A percentile compares a stretch with the other conserved stretches of the same genome.
phyloP scores from a whole-genome alignment of 23 tunicate genomes.

The Diplosoma virens region DNA sequence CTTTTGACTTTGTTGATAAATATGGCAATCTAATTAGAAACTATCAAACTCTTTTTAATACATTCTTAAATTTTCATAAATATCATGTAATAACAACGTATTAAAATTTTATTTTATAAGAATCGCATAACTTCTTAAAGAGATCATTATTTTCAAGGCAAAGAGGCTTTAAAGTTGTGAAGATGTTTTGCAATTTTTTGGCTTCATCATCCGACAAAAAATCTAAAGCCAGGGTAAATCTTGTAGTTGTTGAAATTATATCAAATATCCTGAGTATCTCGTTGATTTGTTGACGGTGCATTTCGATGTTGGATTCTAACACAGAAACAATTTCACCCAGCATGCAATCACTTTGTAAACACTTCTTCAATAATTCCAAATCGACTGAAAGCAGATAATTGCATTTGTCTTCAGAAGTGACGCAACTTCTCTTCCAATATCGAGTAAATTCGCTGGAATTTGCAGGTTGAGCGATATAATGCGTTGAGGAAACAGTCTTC shows the following conservation, averaged over 20 bases:
- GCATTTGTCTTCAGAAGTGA: slow-evolving; percentile 28
- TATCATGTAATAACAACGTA: too few relatives aligned
- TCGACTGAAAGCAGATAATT: slow-evolving; percentile 35
- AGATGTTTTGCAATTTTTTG: slow-evolving; percentile 1
- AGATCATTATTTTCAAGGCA: too few relatives aligned
- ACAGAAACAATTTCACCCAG: slow-evolving; percentile 59
- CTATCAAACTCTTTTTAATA: too few relatives aligned
- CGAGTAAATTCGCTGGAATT: slow-evolving; percentile 42
- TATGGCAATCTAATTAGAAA: too few relatives aligned
- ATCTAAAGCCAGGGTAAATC: slow-evolving; percentile 48
- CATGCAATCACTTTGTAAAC: slow-evolving; percentile 62
- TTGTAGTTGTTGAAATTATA: slow-evolving; percentile 26
- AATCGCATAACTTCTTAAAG: too few relatives aligned
- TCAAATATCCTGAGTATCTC: slow-evolving; percentile 39
- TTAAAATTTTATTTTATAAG: too few relatives aligned
- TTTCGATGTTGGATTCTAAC: background rate
- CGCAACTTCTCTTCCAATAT: slow-evolving; percentile 60
- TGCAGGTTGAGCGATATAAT: slow-evolving; percentile 13
- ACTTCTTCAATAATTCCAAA: slow-evolving; percentile 12
- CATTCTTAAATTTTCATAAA: too few relatives aligned
- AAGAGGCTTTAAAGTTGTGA: too few relatives aligned
- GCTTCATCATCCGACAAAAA: slow-evolving; percentile 33
- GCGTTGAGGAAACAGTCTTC: background rate
- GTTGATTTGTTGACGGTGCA: background rate
- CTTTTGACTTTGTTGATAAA: too few relatives aligned